These are phyloP conservation scores for Catharus fuscescens DNA, from an alignment of 2,113 vertebrate genomes.

Conservation along the genomic window DNA sequence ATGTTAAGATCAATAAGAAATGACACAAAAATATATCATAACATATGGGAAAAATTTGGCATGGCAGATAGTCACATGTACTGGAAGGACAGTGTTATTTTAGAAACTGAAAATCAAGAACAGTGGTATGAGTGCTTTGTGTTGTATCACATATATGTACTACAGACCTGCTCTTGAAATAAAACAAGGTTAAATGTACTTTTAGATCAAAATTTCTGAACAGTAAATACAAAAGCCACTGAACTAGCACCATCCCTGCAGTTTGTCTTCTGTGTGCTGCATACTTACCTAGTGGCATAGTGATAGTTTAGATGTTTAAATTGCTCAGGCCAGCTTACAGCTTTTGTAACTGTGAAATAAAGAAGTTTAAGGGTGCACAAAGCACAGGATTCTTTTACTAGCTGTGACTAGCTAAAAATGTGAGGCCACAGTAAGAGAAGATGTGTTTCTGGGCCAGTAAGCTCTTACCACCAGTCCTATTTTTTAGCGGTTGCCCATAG, in stretches of 20 bases:
- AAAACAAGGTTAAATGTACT: not conserved
- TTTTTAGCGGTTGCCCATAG: not conserved
- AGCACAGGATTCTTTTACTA: not conserved
- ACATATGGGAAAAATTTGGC: not conserved
- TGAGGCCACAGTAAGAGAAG: not conserved
- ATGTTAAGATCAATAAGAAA: not conserved
- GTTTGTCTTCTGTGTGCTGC: not conserved
- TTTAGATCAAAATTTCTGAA: not conserved
- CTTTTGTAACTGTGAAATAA: not conserved
- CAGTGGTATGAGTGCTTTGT: not conserved
- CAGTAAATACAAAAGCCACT: not conserved
- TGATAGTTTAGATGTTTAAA: not conserved
- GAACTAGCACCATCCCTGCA: not conserved
- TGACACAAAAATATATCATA: not conserved
- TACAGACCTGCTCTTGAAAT: not conserved
- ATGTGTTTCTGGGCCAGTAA: not conserved
- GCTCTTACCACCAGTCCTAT: not conserved
- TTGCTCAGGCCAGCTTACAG: not conserved
- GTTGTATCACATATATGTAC: too few species aligned
- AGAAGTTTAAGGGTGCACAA: not conserved
- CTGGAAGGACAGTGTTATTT: not conserved
- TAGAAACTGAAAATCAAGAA: not conserved
- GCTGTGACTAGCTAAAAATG: not conserved
- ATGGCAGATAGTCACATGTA: fast-evolving
- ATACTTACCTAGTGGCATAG: not conserved